Percentiles rank a stretch among this genome's conserved stretches.
Evolutionary conservation across 37 sponge, comb jelly and placozoan genomes (phyloP).

Genomic region (Petrosia ficiformis): DNA sequence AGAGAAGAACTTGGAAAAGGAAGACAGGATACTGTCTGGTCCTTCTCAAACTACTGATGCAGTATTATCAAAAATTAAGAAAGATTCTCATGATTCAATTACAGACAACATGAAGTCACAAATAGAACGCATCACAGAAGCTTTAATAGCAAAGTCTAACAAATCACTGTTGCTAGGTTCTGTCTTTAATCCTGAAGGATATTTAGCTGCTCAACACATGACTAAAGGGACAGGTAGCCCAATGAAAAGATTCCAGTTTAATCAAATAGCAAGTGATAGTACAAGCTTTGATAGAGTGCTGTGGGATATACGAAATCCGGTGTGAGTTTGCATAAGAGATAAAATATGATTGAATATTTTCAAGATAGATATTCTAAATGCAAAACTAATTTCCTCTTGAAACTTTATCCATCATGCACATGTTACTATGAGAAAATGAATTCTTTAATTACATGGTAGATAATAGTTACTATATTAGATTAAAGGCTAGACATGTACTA

Average conservation of each 20-base stretch:
- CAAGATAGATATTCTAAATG: no score
- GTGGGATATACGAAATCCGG: conserved; percentile 23
- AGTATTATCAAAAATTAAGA: no score
- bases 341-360: no score
- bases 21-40: no score
- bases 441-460: no score
- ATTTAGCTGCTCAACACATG: conserved; percentile 41
- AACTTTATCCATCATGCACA: no score
- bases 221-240: conserved; percentile 20
- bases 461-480: no score
- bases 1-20: no score
- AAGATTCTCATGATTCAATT: background rate
- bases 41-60: no score
- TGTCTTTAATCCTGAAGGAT: conserved; percentile 38
- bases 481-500: no score
- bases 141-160: background rate
- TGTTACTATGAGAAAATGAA: no score
- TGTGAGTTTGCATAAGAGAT: conserved; percentile 10
- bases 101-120: background rate
- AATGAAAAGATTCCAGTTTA: conserved; percentile 52
- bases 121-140: background rate
- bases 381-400: no score
- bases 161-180: background rate
- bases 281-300: conserved; percentile 28
- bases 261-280: conserved; percentile 57